phyloP scores from a whole-genome alignment of 2,797 vertebrate genomes.

The Trichosurus vulpecula region DNA sequence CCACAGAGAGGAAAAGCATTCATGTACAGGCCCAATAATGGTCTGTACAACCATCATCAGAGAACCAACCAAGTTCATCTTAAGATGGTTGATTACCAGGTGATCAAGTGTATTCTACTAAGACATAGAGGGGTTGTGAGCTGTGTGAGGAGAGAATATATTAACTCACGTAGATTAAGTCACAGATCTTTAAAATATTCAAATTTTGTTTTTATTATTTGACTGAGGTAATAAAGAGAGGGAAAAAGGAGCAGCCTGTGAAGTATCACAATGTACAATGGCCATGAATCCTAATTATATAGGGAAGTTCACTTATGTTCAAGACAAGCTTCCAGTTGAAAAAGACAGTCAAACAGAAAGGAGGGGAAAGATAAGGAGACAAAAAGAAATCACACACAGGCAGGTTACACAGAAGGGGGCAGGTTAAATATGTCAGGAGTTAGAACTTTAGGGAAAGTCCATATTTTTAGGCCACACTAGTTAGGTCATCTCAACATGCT shows the following conservation, averaged over 20 bases:
- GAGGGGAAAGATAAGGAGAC: background rate
- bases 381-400: background rate
- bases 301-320: background rate
- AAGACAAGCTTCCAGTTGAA: background rate
- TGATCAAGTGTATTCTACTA: background rate
- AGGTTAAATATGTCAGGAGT: background rate
- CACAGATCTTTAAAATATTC: background rate
- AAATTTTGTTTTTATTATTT: background rate
- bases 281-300: background rate
- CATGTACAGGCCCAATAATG: background rate
- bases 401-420: background rate
- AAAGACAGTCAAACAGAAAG: background rate
- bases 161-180: background rate
- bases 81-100: background rate
- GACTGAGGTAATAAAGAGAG: background rate
- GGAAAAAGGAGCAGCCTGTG: background rate
- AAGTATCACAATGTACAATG: background rate
- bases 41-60: background rate
- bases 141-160: background rate
- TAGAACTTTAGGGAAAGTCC: background rate
- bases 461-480: background rate
- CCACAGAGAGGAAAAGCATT: background rate
- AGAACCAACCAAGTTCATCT: background rate
- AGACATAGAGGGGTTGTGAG: background rate
- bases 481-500: background rate